Base-by-base conservation (phyloP, 2,888 invertebrate genomes). In the Microctonus aethiopoides region DNA sequence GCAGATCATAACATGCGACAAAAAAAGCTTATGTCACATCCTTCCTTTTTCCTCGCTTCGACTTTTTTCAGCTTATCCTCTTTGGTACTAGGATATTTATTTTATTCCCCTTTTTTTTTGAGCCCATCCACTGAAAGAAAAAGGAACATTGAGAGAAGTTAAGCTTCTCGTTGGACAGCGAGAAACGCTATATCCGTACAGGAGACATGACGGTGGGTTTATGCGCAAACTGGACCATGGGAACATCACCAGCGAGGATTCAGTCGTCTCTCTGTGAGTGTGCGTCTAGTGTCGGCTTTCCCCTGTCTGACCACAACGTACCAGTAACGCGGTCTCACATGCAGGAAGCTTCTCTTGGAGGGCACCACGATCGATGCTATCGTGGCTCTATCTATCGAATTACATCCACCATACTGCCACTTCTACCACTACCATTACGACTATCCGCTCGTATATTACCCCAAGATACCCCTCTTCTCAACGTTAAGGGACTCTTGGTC, bases 121-220 rank as follows among this genome's bases (percentile, higher is more conserved):
- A 60, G 34, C 61, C 29, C 32, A 22, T 56, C 65, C 36, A 61
- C 51, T 65, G 60, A 70, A 29, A 54, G 26, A 65, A 70, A 70
- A 41, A 70, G 65, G 24, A 66, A 70, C 39, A 62, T 11, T 61
- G 65, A 70, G 65, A 65, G 65, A 56, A 66, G 70, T 51, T 70
- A 70, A 70, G 70, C 65, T 36, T 59, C 60, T 69, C 54, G 70
- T 70, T 61, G 70, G 65, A 68, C 63, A 46, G 22, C 57, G 9
- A 51, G 51, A 59, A 51, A 62, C 59, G 70, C 39, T 59, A 65
- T 70, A 70, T 70, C 65, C 70, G 65, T 41, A 60, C 65, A 24
- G 34, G 60, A 16, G 60, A 70, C 70, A 70, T 56, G 64, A 70
- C 52, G 64, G 54, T 26, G 60, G 65, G 61, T 65, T 70, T 70